phyloP scores from a whole-genome alignment of 1,140 invertebrate genomes.

The Palaemon carinicauda region DNA sequence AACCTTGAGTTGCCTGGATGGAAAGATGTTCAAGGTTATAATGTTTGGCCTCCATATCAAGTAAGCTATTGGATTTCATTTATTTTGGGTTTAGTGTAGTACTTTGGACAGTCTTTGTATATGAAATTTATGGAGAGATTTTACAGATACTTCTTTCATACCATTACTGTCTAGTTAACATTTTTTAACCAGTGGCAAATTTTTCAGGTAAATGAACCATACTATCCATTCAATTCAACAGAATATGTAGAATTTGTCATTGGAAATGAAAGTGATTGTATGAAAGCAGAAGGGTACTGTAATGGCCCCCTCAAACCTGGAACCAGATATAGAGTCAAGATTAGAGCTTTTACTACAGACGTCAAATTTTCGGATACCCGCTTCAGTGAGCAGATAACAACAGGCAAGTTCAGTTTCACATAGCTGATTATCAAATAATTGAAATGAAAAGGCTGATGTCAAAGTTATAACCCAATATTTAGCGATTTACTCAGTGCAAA shows the following conservation, averaged over 20 bases:
- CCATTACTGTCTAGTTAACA: too few relatives aligned
- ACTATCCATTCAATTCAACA: conserved; percentile 85
- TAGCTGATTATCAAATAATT: too few relatives aligned
- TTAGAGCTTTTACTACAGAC: conserved; percentile 88
- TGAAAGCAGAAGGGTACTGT: conserved; percentile 75
- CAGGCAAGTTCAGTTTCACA: not conserved
- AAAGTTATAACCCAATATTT: not conserved
- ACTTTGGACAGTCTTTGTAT: too few relatives aligned
- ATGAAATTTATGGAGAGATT: too few relatives aligned
- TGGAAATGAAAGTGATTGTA: conserved; percentile 80
- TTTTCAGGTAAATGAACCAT: conserved; percentile 80
- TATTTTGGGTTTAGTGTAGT: too few relatives aligned
- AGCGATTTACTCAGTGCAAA: not conserved
- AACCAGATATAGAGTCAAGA: conserved; percentile 89
- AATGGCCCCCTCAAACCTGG: conserved; percentile 92
- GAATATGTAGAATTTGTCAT: conserved; percentile 87
- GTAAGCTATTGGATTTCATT: not conserved
- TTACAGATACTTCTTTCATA: too few relatives aligned
- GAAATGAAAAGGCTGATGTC: not conserved
- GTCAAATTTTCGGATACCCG: conserved; percentile 93
- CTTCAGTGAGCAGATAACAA: conserved; percentile 82
- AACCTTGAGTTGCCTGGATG: conserved; percentile 87
- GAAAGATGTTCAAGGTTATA: conserved; percentile 88
- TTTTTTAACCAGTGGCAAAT: too few relatives aligned
- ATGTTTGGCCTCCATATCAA: conserved; percentile 79